Base-by-base conservation (phyloP, 2,113 vertebrate genomes). In the Nerophis lumbriciformis region DNA sequence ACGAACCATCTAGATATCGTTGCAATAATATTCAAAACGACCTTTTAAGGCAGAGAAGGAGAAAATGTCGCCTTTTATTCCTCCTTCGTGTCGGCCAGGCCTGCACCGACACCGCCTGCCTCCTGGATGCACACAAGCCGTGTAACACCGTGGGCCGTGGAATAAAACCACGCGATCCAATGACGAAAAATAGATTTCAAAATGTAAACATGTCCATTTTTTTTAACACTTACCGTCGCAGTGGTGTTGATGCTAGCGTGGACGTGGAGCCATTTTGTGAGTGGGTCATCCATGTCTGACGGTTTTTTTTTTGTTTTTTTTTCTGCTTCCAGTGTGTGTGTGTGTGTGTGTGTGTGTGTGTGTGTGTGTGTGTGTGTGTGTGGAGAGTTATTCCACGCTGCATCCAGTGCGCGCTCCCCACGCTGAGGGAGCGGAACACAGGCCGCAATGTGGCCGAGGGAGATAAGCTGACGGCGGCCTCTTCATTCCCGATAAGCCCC, bases 211-310 rank as follows among this genome's bases (percentile, higher is more conserved):
- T 60, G 62, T 59, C 50, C 58, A 68, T 59, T 63, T 53, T 19
- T 19, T 53, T 15, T 35, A 50, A 63, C 71, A 80, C 93, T 94
- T 90, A 93, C 93, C 92, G 88, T 87, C 89, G 48, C 69, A 76
- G 85, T 63, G 83, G 88, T 90, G 90, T 92, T 93, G 90, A 89
- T 91, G 88, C 91, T 88, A 91, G 81, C 90, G 88, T 92, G 88
- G 90, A 91, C 90, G 90, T 90, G 93, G 88, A 94, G 93, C 93
- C 93, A 94, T 94, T 93, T 94, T 94, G 93, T 92, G 85, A 91
- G 85, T 86, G 87, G 90, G 92, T 93, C 93, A 91, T 91, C 91
- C 92, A 91, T 91, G 82, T 88, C 90, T 89, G 90, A 88, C 91
- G 69, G 69, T 79, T 85, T 85, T 83, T 72, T 48, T 69, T 79